Conservation (phyloP, 2,888 invertebrate genomes). For the Lepidochitona cinerea region DNA sequence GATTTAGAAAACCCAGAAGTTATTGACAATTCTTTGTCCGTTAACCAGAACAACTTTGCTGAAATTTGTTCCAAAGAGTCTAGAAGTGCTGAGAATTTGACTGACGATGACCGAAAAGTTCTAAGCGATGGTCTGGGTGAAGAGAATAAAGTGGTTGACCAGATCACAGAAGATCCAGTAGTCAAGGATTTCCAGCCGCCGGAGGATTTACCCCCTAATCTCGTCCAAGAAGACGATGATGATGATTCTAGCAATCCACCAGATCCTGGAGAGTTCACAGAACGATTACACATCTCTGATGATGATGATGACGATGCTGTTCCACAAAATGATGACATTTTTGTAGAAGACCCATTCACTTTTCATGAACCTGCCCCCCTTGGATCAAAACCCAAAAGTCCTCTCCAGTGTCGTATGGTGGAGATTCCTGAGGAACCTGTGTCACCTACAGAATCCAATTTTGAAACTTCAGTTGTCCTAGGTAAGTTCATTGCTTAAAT, state of each 20-base stretch:
- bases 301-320: not conserved
- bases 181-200: too few relatives aligned
- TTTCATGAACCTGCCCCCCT: not conserved
- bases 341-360: not conserved
- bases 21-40: too few relatives aligned
- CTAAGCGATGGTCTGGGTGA: too few relatives aligned
- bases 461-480: not conserved
- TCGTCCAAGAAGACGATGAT: not conserved
- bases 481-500: too few relatives aligned
- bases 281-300: not conserved
- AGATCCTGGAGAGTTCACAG: not conserved
- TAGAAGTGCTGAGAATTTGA: too few relatives aligned
- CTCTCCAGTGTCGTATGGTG: not conserved
- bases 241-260: not conserved
- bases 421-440: not conserved
- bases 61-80: too few relatives aligned
- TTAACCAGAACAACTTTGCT: too few relatives aligned
- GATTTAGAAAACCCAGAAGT: too few relatives aligned
- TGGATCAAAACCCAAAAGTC: not conserved
- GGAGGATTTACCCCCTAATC: too few relatives aligned
- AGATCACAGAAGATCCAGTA: too few relatives aligned
- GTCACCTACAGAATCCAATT: not conserved
- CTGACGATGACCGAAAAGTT: too few relatives aligned
- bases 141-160: too few relatives aligned
- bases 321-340: not conserved